Evolutionary conservation across 2,797 vertebrate species (phyloP), one percentile per base, ranked within the genome.

Genomic region (Sciurus carolinensis): DNA sequence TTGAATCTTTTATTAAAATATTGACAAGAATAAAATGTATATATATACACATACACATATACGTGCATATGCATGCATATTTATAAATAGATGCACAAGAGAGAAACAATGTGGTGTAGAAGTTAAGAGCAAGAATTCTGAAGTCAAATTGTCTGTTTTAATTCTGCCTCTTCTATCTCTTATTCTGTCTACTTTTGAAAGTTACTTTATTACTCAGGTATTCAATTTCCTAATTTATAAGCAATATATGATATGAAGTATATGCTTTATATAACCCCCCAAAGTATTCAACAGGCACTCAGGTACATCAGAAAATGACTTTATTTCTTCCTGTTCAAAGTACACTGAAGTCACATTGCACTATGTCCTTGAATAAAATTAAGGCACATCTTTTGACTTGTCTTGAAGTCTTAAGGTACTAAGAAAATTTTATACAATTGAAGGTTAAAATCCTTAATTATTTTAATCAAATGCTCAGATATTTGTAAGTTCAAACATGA

Each of bases 311-410:
- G 59, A 33, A 83, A 54, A 64, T 10, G 22, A 64, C 26, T 87
- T 90, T 18, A 26, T 73, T 69, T 87, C 54, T 67, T 90, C 1
- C 5, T 66, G 0, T 52, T 71, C 77, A 79, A 59, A 67, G 12
- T 57, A 33, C 17, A 80, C 26, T 20, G 47, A 26, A 87, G 8
- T 36, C 5, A 57, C 18, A 9, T 75, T 90, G 36, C 7, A 67
- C 17, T 77, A 62, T 50, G 12, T 44, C 17, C 15, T 84, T 82
- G 15, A 20, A n/a, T 87, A 81, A 94, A 94, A 80, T 80, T 87
- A 10, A 62, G 24, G 2, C 18, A 76, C 15, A 73, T n/a, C n/a
- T 5, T 11, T 79, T 73, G 62, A 57, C 15, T 92, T 88, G 18
- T 39, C 50, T 90, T 82, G 54, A 0, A 52, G 30, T 62, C 17